Evolutionary conservation across 2,888 invertebrate species (phyloP), one percentile per base, ranked within the genome.

Genomic region (Mythimna vitellina): DNA sequence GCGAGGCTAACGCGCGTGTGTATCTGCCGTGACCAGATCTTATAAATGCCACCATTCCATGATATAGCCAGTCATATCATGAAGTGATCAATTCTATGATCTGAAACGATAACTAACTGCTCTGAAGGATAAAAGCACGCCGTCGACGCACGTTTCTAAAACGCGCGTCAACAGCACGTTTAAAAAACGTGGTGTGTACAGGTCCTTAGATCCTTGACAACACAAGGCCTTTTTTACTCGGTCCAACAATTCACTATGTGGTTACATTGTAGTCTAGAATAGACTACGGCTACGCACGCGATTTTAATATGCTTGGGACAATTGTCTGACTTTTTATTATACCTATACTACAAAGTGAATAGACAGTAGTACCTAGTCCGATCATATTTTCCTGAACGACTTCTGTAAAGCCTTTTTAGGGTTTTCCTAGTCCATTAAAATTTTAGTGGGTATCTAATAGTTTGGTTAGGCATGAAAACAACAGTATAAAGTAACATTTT

Each of bases 201-300:
- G 29, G 29, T 3, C 29, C 29, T 80, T 75, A 76, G 75, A 80
- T 82, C 79, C 80, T 77, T 67, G 74, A 81, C 77, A 67, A 64
- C 69, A 71, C 73, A 74, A 67, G 63, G 35, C 67, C 68, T 83
- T 78, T 70, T 79, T 81, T 68, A 76, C 71, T 70, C 42, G 61
- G 61, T 83, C 63, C 66, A 61, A 63, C 68, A 56, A 68, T 71
- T 70, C 71, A 58, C 75, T 57, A 57, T 60, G 65, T 60, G 25
- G 60, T 53, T 60, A 58, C n/a, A 17, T 38, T 42, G 42, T 72
- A 49, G 72, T 58, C 53, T 32, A 38, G 53, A 73, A 42, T 51
- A 73, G 35, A 12, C 22, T 73, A 35, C 14, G 22, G n/a, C 14
- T 49, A 57, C 29, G 56, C 56, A 73, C 76, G 68, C 76, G 29